Conservation (phyloP, 2,888 invertebrate species). For the Aphrophora alni region DNA sequence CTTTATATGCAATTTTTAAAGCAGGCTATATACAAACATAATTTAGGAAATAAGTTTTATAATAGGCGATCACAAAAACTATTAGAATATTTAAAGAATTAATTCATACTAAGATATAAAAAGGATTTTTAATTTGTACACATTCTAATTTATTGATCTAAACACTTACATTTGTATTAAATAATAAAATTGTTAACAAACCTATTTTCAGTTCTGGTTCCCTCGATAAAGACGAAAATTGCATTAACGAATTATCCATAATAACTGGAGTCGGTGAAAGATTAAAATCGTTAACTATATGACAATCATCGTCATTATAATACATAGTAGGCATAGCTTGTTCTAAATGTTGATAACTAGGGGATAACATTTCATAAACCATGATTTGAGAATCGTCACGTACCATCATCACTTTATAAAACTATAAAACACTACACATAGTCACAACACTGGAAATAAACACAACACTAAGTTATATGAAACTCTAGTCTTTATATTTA, state of each 20-base stretch:
- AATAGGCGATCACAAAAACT: no score
- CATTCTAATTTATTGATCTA: no score
- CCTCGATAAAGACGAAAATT: neutral
- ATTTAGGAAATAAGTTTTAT: no score
- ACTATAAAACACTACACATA: neutral
- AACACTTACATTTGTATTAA: no score
- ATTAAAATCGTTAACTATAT: slow-evolving; percentile 18
- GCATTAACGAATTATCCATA: neutral
- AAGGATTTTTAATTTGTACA: no score
- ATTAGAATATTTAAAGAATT: no score
- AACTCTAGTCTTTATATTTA: neutral
- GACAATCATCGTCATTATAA: slow-evolving; percentile 23
- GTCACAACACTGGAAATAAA: slow-evolving; percentile 1
- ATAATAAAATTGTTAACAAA: slow-evolving; percentile 9
- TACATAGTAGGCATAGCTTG: neutral
- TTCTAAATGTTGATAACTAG: neutral
- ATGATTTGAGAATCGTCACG: neutral
- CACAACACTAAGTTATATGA: slow-evolving; percentile 1
- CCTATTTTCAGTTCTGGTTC: slow-evolving; percentile 36
- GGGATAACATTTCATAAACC: slow-evolving; percentile 13
- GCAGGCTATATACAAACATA: no score
- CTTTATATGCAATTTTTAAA: no score
- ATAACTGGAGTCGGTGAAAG: neutral
- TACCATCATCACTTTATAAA: neutral
- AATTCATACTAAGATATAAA: no score